Percentiles rank a stretch among this genome's conserved stretches.
Evolutionary conservation across 2,888 invertebrate genomes (phyloP).

Genomic region (Pristionchus mayeri): DNA sequence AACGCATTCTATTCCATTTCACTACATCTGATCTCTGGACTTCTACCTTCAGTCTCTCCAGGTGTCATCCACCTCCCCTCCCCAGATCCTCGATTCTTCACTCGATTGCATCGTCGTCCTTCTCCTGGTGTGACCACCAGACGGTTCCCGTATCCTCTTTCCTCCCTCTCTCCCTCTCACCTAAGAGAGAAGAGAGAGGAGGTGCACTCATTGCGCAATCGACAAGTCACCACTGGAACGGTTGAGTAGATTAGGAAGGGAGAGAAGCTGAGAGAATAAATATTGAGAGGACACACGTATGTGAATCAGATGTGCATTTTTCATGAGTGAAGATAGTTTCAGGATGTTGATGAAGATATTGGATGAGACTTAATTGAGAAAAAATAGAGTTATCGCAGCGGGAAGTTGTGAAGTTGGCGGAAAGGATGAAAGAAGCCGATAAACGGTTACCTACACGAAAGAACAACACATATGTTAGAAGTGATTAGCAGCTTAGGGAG

Average conservation of each 20-base stretch:
- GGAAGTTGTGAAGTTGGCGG: conserved; percentile 3
- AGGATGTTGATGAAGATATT: too few species aligned
- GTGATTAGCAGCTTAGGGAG: conserved; percentile 47
- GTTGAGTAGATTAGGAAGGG: conserved; percentile 11
- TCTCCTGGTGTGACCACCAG: background rate
- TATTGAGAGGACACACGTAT: background rate
- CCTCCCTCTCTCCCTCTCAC: background rate
- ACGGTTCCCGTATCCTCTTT: background rate
- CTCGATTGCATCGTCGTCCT: background rate
- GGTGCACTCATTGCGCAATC: background rate
- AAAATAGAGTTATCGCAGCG: background rate
- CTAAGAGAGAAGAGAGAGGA: background rate
- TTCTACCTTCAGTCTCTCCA: too few species aligned
- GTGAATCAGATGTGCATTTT: background rate
- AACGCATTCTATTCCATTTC: background rate
- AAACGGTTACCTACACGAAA: conserved; percentile 22
- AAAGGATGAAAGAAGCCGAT: conserved; percentile 27
- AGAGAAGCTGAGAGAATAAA: background rate
- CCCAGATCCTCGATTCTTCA: too few species aligned
- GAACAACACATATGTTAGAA: conserved; percentile 39
- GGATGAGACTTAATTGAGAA: background rate
- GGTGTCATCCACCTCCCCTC: background rate
- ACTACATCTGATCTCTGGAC: too few species aligned
- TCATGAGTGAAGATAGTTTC: background rate
- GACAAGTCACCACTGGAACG: background rate